Evolutionary conservation across 1,140 invertebrate genomes (phyloP).

Genomic region (Drosophila kikkawai): DNA sequence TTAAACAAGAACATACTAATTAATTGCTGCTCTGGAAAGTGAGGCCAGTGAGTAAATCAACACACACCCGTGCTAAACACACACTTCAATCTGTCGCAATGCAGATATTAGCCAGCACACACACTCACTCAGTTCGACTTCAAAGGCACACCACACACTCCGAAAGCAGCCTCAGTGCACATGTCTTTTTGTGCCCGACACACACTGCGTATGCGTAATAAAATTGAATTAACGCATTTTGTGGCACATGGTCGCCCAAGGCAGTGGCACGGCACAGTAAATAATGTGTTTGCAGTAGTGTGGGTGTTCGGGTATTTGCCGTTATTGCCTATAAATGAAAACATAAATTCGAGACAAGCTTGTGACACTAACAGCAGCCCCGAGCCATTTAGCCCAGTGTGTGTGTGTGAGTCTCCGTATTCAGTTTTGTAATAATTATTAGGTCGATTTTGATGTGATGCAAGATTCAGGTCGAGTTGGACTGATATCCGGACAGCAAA

Average conservation of each 20-base stretch:
- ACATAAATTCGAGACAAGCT: constrained; percentile 59
- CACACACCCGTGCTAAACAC: constrained; percentile 8
- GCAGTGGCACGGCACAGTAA: constrained; percentile 27
- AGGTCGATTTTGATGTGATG: constrained; percentile 48
- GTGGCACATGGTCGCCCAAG: constrained; percentile 52
- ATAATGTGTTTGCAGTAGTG: constrained; percentile 35
- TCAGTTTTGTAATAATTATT: constrained; percentile 65
- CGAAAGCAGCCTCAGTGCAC: constrained; percentile 36
- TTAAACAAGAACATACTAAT: constrained; percentile 34
- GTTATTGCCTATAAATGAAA: constrained; percentile 69
- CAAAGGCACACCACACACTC: constrained; percentile 27
- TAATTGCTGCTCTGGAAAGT: constrained; percentile 20
- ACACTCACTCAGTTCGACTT: constrained; percentile 6
- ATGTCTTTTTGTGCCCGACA: constrained; percentile 42
- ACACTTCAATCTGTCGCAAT: constrained; percentile 64
- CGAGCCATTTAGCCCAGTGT: constrained; percentile 35
- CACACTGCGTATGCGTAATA: constrained; percentile 73
- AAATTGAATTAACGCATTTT: constrained; percentile 74
- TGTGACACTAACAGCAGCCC: constrained; percentile 37
- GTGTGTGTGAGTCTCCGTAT: constrained; percentile 15
- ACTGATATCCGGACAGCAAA: constrained; percentile 6
- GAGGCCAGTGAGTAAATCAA: constrained; percentile 20
- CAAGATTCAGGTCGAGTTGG: constrained; percentile 31
- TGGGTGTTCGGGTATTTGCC: background rate
- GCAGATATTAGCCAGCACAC: constrained; percentile 51